Base-by-base conservation (phyloP, 2,888 invertebrate genomes). In the Lasius fuliginosus region DNA sequence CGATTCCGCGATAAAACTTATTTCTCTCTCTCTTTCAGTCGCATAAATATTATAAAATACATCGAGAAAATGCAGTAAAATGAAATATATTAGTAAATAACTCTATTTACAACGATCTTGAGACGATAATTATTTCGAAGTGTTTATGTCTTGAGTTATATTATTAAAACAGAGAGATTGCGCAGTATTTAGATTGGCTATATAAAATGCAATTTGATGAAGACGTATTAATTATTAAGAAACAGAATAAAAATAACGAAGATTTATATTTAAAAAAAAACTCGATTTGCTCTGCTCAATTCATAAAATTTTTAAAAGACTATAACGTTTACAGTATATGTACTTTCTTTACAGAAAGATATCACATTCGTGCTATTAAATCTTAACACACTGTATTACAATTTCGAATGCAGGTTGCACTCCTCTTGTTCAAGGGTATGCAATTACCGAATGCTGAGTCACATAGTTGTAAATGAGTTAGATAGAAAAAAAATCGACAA, bases 401-500 rank as follows among this genome's bases (percentile, higher is more conserved):
- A 42, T 62, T 73, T 60, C 60, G 60, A 71, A 60, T 46, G 73
- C 69, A 60, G 18, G 46, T 36, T 60, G 60, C 79, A 81, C 73
- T 81, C 79, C 73, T 81, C 79, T 73, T 36, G 60, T 46, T 53
- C 79, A 73, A 73, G 79, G 73, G 46, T 60, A 46, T 73, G 73
- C 73, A 62, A 62, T 81, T 81, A 73, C 71, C 79, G 46, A 81
- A 81, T 73, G 79, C 79, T 81, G 79, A 81, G 79, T 81, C 79
- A 81, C 33, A 81, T 62, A 60, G 36, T 73, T 42, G 46, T 18
- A 46, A 46, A 73, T 18, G 46, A 62, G 60, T 33, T 60, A 18
- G 46, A 8, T 36, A n/a, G 58, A 33, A 46, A 81, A 81, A 88
- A 90, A 88, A 90, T 88, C 86, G 65, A 84, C 88, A 89, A 88